Conservation (phyloP, 2,797 vertebrate species). For the Cyprinella venusta region DNA sequence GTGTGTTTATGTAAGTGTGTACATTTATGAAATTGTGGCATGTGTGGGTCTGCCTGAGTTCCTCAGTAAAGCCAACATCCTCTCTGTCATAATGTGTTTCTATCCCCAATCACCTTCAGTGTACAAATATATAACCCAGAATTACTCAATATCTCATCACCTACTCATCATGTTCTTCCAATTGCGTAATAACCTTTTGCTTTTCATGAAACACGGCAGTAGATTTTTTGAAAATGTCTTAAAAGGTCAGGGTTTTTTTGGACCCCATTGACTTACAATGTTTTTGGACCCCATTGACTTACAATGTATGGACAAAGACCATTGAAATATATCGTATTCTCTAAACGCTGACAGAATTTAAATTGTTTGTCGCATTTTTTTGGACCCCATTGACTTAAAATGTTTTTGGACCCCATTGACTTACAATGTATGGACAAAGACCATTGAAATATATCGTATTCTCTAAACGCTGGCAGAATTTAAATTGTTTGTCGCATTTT, state of each 20-base stretch:
- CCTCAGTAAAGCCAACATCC: slow-evolving; percentile 38
- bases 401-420: not conserved
- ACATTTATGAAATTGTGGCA: slow-evolving; percentile 32
- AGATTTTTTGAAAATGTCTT: not conserved
- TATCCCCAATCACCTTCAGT: slow-evolving; percentile 1
- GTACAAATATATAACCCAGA: not conserved
- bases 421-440: not conserved
- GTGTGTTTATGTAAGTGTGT: slow-evolving; percentile 47
- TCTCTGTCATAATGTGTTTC: slow-evolving; percentile 26
- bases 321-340: not conserved
- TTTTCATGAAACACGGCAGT: not conserved
- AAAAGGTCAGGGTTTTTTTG: not conserved
- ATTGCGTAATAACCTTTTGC: too few relatives aligned
- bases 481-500: not conserved
- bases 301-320: not conserved
- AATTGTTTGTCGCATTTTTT: not conserved
- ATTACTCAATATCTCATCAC: not conserved
- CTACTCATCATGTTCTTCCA: not conserved
- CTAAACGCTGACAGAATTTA: not conserved
- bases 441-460: not conserved
- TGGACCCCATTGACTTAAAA: too few relatives aligned
- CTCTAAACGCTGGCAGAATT: not conserved
- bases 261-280: not conserved
- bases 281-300: not conserved
- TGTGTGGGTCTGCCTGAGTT: not conserved